Percentiles rank a stretch among this genome's conserved stretches.
These are phyloP conservation scores for Rhabdomys dilectus DNA, from an alignment of 2,113 vertebrate species.

Conservation along the genomic window DNA sequence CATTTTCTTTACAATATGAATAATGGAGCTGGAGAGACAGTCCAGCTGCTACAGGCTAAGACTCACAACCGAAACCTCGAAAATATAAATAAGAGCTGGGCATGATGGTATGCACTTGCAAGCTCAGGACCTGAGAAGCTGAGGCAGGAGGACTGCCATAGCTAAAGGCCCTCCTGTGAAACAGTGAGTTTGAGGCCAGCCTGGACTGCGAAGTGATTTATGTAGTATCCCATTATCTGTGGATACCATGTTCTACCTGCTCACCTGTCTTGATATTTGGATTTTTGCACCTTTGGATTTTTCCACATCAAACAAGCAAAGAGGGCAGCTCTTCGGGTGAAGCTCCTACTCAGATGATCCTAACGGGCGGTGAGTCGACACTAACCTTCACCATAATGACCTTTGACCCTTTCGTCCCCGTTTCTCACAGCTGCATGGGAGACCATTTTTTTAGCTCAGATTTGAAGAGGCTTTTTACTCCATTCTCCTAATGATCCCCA, in stretches of 20 bases:
- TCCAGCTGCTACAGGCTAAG: neutral
- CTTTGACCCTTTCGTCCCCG: neutral
- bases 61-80: neutral
- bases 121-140: neutral
- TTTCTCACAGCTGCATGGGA: neutral
- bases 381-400: no score
- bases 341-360: neutral
- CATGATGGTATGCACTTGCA: accelerated
- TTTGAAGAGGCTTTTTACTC: neutral
- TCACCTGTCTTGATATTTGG: neutral
- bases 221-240: neutral
- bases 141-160: neutral
- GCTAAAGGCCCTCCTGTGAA: neutral
- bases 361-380: neutral
- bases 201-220: neutral
- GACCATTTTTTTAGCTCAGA: neutral
- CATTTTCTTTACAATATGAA: neutral
- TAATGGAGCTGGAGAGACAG: neutral
- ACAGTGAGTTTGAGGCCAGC: neutral
- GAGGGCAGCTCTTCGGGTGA: neutral
- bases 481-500: neutral
- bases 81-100: neutral
- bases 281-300: neutral
- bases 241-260: neutral
- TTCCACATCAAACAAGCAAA: neutral